phyloP scores from a whole-genome alignment of 2,888 invertebrate genomes.

The Eupithecia subfuscata region DNA sequence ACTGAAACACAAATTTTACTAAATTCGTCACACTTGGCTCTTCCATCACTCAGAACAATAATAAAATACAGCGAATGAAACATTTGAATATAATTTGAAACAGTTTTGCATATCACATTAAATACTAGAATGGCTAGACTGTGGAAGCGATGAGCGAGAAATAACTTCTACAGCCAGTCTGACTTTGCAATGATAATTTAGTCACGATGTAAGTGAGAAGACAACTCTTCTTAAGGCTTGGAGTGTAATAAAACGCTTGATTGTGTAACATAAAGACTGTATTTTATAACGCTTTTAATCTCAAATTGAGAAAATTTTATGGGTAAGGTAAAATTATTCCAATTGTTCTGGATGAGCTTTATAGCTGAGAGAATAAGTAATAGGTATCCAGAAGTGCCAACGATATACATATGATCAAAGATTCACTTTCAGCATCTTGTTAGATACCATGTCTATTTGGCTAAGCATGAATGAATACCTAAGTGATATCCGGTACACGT shows the following conservation, averaged over 20 bases:
- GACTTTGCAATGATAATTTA: conserved; percentile 82
- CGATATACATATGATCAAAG: neutral
- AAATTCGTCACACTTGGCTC: neutral
- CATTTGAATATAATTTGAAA: conserved; percentile 39
- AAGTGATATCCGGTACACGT: conserved; percentile 24
- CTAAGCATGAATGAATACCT: conserved; percentile 26
- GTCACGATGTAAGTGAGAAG: conserved; percentile 72
- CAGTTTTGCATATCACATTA: conserved; percentile 55
- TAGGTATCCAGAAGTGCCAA: neutral
- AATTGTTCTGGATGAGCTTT: conserved; percentile 13
- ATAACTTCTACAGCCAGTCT: conserved; percentile 57
- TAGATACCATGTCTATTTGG: neutral
- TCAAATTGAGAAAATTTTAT: conserved; percentile 38
- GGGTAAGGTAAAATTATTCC: conserved; percentile 37
- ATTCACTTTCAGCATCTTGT: conserved; percentile 11
- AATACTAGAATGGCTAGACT: conserved; percentile 53
- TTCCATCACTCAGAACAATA: neutral
- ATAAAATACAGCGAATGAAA: conserved; percentile 14
- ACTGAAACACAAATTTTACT: neutral
- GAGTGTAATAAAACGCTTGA: conserved; percentile 64
- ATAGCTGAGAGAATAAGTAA: neutral
- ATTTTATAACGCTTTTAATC: conserved; percentile 49
- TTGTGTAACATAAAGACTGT: conserved; percentile 57
- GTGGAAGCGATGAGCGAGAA: conserved; percentile 58
- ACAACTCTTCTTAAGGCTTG: conserved; percentile 66